phyloP scores from a whole-genome alignment of 2,888 invertebrate genomes.

The Euclidia mi region DNA sequence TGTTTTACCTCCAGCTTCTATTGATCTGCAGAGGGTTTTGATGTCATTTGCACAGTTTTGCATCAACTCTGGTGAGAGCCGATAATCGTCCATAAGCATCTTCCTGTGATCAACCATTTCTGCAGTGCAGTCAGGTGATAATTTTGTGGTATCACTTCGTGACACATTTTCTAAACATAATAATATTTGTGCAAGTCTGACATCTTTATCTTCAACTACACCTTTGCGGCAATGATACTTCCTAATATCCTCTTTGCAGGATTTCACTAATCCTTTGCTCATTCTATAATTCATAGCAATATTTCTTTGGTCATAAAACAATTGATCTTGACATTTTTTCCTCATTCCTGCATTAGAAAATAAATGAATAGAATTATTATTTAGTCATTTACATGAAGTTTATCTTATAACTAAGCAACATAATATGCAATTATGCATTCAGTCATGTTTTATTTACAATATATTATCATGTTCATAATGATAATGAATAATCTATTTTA shows the following conservation, averaged over 20 bases:
- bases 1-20: conserved; percentile 96
- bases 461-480: no score
- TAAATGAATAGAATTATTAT: no score
- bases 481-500: no score
- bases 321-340: conserved; percentile 94
- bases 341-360: conserved; percentile 85
- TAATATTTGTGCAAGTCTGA: conserved; percentile 96
- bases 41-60: conserved; percentile 96
- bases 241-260: conserved; percentile 97
- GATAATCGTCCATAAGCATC: conserved; percentile 97
- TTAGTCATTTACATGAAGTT: no score
- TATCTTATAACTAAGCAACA: no score
- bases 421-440: no score
- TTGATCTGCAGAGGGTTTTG: conserved; percentile 92
- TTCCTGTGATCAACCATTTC: conserved; percentile 98
- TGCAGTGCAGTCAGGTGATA: conserved; percentile 94
- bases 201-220: conserved; percentile 95
- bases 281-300: conserved; percentile 97
- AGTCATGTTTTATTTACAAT: no score
- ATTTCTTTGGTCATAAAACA: conserved; percentile 95
- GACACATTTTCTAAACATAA: conserved; percentile 96
- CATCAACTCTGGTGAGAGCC: conserved; percentile 97
- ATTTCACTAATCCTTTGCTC: conserved; percentile 96
- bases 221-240: conserved; percentile 95
- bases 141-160: conserved; percentile 92